Base-by-base conservation (phyloP, 1,140 invertebrate species). In the Bombus waltoni region DNA sequence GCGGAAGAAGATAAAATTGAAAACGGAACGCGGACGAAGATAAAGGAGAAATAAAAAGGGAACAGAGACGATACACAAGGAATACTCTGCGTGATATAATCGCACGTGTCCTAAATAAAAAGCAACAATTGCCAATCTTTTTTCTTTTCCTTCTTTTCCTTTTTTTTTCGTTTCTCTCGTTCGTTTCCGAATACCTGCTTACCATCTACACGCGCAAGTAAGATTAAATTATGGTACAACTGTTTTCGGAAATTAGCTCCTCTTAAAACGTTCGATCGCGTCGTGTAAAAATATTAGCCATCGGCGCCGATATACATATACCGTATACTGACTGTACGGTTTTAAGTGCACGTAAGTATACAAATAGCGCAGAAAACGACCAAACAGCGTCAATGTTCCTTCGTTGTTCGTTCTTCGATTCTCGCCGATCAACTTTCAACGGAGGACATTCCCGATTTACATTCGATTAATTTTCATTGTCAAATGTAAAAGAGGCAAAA, bases 231-330 rank as follows among this genome's bases (percentile, higher is more conserved):
- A 80, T 65, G 44, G 2, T 81, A 75, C 62, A 66, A 70, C 44
- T 53, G n/a, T 8, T 85, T 72, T 59, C 81, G 62, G 84, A 85
- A 81, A 68, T 85, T 73, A 70, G 71, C 70, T 85, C 32, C 22
- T 65, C 35, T 76, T 57, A 72, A 81, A 81, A 73, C 42, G 47
- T 66, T 65, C 70, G 75, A 85, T 88, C 65, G 87, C 75, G 32
- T 85, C 65, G 78, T 83, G 89, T 83, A 84, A 89, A 91, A 86
- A 91, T 91, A 91, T 87, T 72, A 83, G 75, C 87, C 62, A 87
- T 88, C 73, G 85, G 42, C 82, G 79, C 53, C 53, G 76, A 88
- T 86, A 88, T 81, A 72, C 85, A 88, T 81, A 72, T 83, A 62
- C 28, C 82, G 32, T 32, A 32, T 32, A 32, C 35, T 78, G 38